Base-by-base conservation (phyloP, 2,113 vertebrate genomes). In the Spea bombifrons region DNA sequence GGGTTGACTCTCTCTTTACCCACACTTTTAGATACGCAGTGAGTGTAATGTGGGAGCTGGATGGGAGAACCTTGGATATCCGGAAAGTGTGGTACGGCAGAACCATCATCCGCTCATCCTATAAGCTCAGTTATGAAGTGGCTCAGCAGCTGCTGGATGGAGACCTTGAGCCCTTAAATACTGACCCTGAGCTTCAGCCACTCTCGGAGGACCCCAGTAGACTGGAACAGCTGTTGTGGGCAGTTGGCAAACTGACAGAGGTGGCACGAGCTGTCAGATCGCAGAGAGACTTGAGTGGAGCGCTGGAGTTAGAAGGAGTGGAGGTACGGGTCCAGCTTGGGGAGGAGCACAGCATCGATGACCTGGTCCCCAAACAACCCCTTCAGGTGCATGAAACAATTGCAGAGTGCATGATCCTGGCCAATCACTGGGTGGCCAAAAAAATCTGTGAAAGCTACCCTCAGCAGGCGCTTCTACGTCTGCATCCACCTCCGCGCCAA, bases 401-500 rank as follows among this genome's bases (percentile, higher is more conserved):
- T 70, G 97, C 97, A 0, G 97, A 99, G 73, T 99, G 96, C 82
- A 99, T 99, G 97, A 98, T 99, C 81, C 90, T 95, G 13, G 96
- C 97, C 85, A 99, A 99, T 92, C 95, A 98, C 92, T 99, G 96
- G 96, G 97, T 98, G 82, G 97, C 97, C 6, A 93, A 90, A 83
- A 96, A 94, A 87, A 95, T 98, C 82, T 90, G 93, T 71, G 92
- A 95, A 84, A 65, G 49, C 12, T 97, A 96, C 82, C 96, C 96
- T 3, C 92, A 93, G 0, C 94, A 94, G 68, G 94, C 96, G 4
- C 84, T 99, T 84, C 84, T 99, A 72, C 91, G 97, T 16, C 93
- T 88, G 0, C 97, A 99, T 83, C 97, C 96, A 0, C 93, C 93
- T 0, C 96, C 97, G 0, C 91, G 92, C 4, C 94, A 96, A 85